Percentiles rank a stretch among this genome's conserved stretches.
Conservation (phyloP, 2,113 vertebrate species). For the Phrynocephalus versicolor region DNA sequence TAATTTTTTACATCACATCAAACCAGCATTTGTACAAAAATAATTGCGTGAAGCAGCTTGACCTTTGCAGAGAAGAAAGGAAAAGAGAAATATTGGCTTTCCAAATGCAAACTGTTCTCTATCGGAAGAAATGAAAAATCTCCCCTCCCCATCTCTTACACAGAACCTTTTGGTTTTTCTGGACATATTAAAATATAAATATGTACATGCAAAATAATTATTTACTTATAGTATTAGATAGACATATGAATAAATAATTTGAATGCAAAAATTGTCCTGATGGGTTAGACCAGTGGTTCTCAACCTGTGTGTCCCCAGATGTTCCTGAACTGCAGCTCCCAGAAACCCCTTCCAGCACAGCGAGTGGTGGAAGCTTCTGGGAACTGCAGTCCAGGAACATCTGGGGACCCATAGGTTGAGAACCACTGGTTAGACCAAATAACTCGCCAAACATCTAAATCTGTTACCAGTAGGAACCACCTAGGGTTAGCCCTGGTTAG, state of each 20-base stretch:
- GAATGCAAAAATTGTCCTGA: not conserved
- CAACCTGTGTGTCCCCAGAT: too few species aligned
- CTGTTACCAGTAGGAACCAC: too few species aligned
- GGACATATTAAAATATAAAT: not conserved
- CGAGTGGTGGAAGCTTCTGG: too few species aligned
- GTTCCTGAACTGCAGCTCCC: too few species aligned
- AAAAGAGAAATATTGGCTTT: conserved; percentile 45
- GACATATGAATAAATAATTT: not conserved
- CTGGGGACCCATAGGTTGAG: too few species aligned
- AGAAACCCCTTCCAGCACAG: too few species aligned
- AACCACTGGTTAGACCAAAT: not conserved
- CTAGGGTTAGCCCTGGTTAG: too few species aligned
- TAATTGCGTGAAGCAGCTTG: conserved; percentile 1
- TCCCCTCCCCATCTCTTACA: not conserved
- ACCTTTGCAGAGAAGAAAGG: not conserved
- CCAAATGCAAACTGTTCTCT: not conserved
- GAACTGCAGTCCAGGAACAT: too few species aligned
- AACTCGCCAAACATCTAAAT: not conserved
- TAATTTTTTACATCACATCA: not conserved
- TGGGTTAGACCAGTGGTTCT: not conserved
- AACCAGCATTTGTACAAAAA: conserved; percentile 31
- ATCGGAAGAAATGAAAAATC: not conserved
- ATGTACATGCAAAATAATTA: not conserved
- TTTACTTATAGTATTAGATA: not conserved
- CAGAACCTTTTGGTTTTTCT: not conserved